These are phyloP conservation scores for Spicauda simplicius DNA, from an alignment of 2,888 invertebrate genomes.

Conservation along the genomic window DNA sequence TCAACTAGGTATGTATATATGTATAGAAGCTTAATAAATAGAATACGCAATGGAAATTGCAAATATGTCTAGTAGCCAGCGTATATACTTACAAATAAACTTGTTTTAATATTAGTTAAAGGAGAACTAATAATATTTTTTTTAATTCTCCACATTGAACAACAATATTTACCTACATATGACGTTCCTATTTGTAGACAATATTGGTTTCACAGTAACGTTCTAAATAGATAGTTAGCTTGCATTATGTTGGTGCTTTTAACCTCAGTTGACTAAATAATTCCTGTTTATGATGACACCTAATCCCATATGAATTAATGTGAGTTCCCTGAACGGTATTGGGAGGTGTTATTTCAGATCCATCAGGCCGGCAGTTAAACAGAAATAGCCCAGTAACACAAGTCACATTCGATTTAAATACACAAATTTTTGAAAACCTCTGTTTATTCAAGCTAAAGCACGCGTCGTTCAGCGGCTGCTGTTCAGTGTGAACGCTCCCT, in stretches of 20 bases:
- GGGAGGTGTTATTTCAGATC: constrained; percentile 77
- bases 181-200: constrained; percentile 7
- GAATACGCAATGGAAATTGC: too few species aligned
- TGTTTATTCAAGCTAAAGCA: constrained; percentile 82
- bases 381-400: constrained; percentile 80
- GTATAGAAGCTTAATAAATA: too few species aligned
- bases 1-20: too few species aligned
- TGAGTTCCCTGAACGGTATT: constrained; percentile 72
- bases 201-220: constrained; percentile 19
- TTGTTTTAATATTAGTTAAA: too few species aligned
- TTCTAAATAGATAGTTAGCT: constrained; percentile 57
- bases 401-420: constrained; percentile 83
- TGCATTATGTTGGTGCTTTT: constrained; percentile 73
- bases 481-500: constrained; percentile 41
- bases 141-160: background rate
- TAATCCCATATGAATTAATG: constrained; percentile 84
- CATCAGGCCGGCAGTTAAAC: constrained; percentile 78
- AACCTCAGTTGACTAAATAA: constrained; percentile 83
- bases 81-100: too few species aligned
- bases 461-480: constrained; percentile 52
- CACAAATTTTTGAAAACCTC: constrained; percentile 83
- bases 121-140: too few species aligned
- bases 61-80: too few species aligned
- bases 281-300: constrained; percentile 84
- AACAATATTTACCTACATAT: background rate